Conservation (phyloP, 2,113 vertebrate species). For the Irena cyanogastra region DNA sequence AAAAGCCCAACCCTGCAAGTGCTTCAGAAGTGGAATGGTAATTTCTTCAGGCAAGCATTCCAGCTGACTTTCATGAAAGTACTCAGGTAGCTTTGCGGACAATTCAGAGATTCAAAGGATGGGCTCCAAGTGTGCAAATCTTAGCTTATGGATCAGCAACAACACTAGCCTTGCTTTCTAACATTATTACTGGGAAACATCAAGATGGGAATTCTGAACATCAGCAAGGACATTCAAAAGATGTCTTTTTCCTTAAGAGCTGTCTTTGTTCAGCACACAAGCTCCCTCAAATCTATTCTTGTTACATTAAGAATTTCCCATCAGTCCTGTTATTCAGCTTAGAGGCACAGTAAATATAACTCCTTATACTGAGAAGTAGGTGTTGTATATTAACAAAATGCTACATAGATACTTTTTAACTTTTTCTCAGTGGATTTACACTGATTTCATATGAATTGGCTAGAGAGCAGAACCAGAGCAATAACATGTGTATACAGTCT, state of each 20-base stretch:
- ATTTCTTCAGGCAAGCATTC: background rate
- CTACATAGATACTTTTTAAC: slow-evolving; percentile 35
- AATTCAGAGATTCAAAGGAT: background rate
- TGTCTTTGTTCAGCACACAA: background rate
- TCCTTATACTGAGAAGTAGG: background rate
- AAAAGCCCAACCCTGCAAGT: slow-evolving; percentile 46
- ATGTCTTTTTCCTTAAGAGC: background rate
- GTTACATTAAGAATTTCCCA: background rate
- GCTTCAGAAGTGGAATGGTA: background rate
- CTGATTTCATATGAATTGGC: background rate
- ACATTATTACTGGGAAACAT: slow-evolving; percentile 19
- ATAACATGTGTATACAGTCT: background rate
- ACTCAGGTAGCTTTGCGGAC: background rate
- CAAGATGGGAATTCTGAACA: background rate
- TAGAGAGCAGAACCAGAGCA: slow-evolving; percentile 24
- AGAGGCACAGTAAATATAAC: slow-evolving; percentile 23
- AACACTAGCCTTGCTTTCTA: slow-evolving; percentile 3
- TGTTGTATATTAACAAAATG: slow-evolving; percentile 23
- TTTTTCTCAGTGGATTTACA: background rate
- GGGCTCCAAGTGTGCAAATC: slow-evolving; percentile 54
- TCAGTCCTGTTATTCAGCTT: background rate
- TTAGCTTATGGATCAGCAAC: slow-evolving; percentile 41
- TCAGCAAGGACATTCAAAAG: background rate
- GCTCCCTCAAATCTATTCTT: background rate
- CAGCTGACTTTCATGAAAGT: background rate